Evolutionary conservation across 2,888 invertebrate species (phyloP).

Genomic region (Tanypteryx hageni): DNA sequence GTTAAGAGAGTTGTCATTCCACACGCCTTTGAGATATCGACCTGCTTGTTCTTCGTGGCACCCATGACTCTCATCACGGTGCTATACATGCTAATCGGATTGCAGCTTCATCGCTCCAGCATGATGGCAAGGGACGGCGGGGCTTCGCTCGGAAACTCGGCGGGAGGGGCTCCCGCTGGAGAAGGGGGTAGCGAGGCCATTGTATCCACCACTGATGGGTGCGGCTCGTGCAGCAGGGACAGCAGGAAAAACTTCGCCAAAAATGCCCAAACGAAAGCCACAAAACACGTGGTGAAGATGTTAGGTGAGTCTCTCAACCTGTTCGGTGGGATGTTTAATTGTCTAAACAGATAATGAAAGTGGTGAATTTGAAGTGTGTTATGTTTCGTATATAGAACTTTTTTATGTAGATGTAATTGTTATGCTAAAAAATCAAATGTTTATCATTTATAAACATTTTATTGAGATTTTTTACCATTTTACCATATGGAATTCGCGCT

Average conservation of each 20-base stretch:
- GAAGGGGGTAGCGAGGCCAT: not conserved
- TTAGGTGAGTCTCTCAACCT: slow-evolving; percentile 76
- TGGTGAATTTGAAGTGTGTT: too few species aligned
- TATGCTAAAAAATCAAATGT: too few species aligned
- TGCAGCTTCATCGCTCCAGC: slow-evolving; percentile 76
- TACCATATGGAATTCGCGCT: too few species aligned
- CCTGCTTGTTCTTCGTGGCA: slow-evolving; percentile 79
- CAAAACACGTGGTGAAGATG: slow-evolving; percentile 79
- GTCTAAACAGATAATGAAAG: too few species aligned
- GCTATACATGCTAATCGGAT: slow-evolving; percentile 77
- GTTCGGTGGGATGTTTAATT: too few species aligned
- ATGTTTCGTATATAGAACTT: too few species aligned
- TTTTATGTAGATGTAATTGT: too few species aligned
- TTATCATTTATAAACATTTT: too few species aligned
- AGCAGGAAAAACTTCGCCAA: slow-evolving; percentile 73
- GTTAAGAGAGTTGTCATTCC: slow-evolving; percentile 78
- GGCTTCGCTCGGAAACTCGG: slow-evolving; percentile 70
- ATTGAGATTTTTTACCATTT: too few species aligned
- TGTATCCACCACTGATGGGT: slow-evolving; percentile 14
- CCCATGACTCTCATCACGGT: slow-evolving; percentile 80
- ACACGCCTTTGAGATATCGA: slow-evolving; percentile 88
- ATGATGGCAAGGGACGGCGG: slow-evolving; percentile 72
- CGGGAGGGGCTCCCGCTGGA: not conserved
- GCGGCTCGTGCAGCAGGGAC: slow-evolving; percentile 47
- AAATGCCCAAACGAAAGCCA: slow-evolving; percentile 73